Evolutionary conservation across 2,113 vertebrate genomes (phyloP).

Genomic region (Thryonomys swinderianus): DNA sequence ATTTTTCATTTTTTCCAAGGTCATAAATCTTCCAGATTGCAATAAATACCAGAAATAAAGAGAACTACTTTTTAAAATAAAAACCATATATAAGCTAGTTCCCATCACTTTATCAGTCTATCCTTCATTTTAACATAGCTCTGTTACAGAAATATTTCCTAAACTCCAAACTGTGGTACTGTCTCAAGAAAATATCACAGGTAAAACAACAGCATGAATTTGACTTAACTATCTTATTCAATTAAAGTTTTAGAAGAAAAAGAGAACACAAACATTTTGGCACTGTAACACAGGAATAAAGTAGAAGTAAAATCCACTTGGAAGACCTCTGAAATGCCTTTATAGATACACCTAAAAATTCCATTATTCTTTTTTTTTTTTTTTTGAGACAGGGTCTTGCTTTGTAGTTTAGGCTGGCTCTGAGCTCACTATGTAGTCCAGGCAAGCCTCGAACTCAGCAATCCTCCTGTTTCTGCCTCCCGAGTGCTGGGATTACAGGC

Average conservation of each 20-base stretch:
- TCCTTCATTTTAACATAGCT: constrained; percentile 29
- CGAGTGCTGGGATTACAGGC: no score
- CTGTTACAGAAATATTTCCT: constrained; percentile 28
- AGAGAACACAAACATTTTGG: constrained; percentile 44
- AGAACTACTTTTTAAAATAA: constrained; percentile 22
- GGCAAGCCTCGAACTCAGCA: no score
- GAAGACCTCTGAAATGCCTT: constrained; percentile 33
- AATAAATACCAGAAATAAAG: constrained; percentile 35
- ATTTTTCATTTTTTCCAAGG: constrained; percentile 50
- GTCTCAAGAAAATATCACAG: not conserved
- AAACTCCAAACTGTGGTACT: not conserved
- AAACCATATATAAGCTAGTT: not conserved
- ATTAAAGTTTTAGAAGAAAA: constrained; percentile 44
- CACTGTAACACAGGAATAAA: not conserved
- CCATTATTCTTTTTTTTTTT: no score
- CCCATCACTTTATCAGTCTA: not conserved
- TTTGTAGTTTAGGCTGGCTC: no score
- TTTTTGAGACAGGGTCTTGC: no score
- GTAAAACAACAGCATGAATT: constrained; percentile 8
- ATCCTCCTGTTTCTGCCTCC: no score
- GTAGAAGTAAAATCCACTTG: constrained; percentile 10
- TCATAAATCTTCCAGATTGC: constrained; percentile 18
- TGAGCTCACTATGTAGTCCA: no score
- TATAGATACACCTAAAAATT: constrained; percentile 29
- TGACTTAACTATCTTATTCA: constrained; percentile 43